Conservation (phyloP, 2,888 invertebrate genomes). For the Cheilosia variabilis region DNA sequence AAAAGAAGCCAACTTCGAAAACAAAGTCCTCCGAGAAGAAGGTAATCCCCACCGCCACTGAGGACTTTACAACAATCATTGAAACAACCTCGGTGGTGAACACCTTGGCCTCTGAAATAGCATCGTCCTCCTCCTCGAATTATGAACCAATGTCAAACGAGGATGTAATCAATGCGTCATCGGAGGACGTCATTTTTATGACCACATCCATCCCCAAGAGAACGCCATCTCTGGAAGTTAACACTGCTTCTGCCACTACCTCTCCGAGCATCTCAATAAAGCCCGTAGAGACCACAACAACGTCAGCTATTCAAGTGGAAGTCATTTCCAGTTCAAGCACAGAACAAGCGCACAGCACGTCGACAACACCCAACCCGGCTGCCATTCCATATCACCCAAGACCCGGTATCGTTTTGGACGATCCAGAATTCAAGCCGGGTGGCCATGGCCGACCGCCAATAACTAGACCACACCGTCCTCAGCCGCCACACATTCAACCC, state of each 20-base stretch:
- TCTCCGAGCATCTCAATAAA: slow-evolving; percentile 65
- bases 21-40: slow-evolving; percentile 76
- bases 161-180: slow-evolving; percentile 79
- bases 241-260: slow-evolving; percentile 13
- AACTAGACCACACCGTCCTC: slow-evolving; percentile 78
- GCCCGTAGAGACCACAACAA: slow-evolving; percentile 45
- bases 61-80: slow-evolving; percentile 79
- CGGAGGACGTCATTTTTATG: slow-evolving; percentile 82
- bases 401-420: slow-evolving; percentile 94
- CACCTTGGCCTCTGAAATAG: slow-evolving; percentile 71
- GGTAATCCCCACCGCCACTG: slow-evolving; percentile 80
- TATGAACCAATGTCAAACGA: slow-evolving; percentile 81
- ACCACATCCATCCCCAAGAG: slow-evolving; percentile 79
- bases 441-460: slow-evolving; percentile 80
- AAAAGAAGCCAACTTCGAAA: slow-evolving; percentile 81
- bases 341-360: slow-evolving; percentile 52
- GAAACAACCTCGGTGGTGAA: slow-evolving; percentile 81
- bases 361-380: slow-evolving; percentile 75
- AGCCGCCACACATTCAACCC: slow-evolving; percentile 82
- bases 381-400: slow-evolving; percentile 88
- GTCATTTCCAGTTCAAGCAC: slow-evolving; percentile 63
- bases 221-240: slow-evolving; percentile 79
- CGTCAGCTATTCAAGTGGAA: slow-evolving; percentile 34
- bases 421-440: slow-evolving; percentile 90
- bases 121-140: slow-evolving; percentile 79